A percentile compares a stretch with the other conserved stretches of the same genome.
phyloP scores from a whole-genome alignment of 2,797 vertebrate species.

The Chiloscyllium punctatum region DNA sequence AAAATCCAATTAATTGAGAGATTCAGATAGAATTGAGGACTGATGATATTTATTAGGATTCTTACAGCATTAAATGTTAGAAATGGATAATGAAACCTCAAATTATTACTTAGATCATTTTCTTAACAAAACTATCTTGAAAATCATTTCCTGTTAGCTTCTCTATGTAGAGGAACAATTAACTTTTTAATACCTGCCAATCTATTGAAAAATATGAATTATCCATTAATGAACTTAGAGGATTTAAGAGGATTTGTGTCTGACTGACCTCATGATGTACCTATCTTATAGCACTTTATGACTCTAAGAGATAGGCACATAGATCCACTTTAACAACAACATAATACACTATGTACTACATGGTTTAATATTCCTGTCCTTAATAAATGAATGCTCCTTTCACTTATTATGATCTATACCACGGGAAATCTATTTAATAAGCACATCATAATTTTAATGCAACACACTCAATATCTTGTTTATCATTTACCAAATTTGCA shows the following conservation, averaged over 20 bases:
- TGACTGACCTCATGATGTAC: background rate
- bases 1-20: background rate
- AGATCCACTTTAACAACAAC: background rate
- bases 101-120: background rate
- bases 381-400: background rate
- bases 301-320: background rate
- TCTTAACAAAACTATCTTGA: background rate
- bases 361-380: background rate
- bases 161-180: background rate
- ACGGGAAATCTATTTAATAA: slow-evolving; percentile 18
- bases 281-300: background rate
- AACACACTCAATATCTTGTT: background rate
- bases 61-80: background rate
- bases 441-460: background rate
- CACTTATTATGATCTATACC: background rate
- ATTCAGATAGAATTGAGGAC: background rate
- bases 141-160: background rate
- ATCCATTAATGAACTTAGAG: background rate
- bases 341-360: background rate
- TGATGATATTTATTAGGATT: background rate
- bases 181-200: background rate
- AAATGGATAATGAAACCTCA: background rate
- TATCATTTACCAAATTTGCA: background rate
- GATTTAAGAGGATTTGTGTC: background rate
- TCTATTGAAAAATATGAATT: background rate